Conservation (phyloP, 1,140 invertebrate genomes). For the Cephus cinctus region DNA sequence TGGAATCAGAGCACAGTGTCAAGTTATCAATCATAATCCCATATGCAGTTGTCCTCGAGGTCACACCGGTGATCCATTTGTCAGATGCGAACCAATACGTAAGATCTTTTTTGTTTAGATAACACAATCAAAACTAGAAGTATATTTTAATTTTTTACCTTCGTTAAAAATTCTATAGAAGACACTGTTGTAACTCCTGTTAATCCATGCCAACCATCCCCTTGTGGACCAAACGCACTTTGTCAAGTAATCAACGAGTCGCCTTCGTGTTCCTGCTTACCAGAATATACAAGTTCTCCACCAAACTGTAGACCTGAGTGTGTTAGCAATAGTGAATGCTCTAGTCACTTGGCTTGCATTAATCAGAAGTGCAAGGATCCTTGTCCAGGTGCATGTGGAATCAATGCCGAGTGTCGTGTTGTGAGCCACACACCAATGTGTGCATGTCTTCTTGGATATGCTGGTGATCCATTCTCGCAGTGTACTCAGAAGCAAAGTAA, state of each 20-base stretch:
- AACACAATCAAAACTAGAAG: slow-evolving; percentile 42
- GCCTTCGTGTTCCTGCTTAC: slow-evolving; percentile 45
- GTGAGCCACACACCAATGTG: slow-evolving; percentile 63
- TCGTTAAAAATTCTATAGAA: too few relatives aligned
- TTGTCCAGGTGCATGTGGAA: too few relatives aligned
- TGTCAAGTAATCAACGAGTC: slow-evolving; percentile 32
- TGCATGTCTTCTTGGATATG: slow-evolving; percentile 60
- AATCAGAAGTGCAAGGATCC: too few relatives aligned
- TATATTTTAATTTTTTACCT: slow-evolving; percentile 68
- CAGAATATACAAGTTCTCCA: slow-evolving; percentile 51
- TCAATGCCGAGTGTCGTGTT: too few relatives aligned
- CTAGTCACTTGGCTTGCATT: too few relatives aligned
- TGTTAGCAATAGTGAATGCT: too few relatives aligned
- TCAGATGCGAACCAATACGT: slow-evolving; percentile 34
- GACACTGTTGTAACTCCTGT: slow-evolving; percentile 22
- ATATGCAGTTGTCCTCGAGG: slow-evolving; percentile 39
- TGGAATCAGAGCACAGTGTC: too few relatives aligned
- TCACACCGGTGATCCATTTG: slow-evolving; percentile 41
- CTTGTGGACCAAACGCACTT: slow-evolving; percentile 44
- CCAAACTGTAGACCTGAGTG: too few relatives aligned
- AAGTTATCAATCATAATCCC: too few relatives aligned
- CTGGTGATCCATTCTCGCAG: slow-evolving; percentile 61
- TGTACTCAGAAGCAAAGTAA: slow-evolving; percentile 28
- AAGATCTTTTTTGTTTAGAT: slow-evolving; percentile 38
- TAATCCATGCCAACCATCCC: slow-evolving; percentile 44